phyloP scores from a whole-genome alignment of 1,140 invertebrate species.

The Anadara kagoshimensis region DNA sequence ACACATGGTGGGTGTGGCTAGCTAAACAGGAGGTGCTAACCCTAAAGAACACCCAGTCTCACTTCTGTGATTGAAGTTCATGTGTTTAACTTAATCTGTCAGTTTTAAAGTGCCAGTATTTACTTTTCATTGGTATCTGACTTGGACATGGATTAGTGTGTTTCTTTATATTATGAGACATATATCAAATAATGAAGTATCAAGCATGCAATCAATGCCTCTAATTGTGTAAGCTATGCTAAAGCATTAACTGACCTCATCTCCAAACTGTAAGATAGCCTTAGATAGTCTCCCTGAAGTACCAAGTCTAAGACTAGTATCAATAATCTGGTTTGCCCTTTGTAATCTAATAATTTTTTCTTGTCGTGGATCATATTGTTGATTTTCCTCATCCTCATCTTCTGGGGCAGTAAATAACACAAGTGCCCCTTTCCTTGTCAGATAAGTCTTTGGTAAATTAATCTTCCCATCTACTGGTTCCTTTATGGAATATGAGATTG shows the following conservation, averaged over 20 bases:
- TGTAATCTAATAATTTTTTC: slow-evolving; percentile 16
- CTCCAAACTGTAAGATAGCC: slow-evolving; percentile 68
- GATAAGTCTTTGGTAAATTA: slow-evolving; percentile 62
- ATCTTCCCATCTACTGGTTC: slow-evolving; percentile 48
- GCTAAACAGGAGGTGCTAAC: too few relatives aligned
- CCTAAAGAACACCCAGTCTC: too few relatives aligned
- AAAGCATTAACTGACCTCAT: slow-evolving; percentile 48
- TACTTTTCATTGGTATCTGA: too few relatives aligned
- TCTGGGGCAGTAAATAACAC: slow-evolving; percentile 64
- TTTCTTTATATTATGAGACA: too few relatives aligned
- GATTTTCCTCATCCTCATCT: slow-evolving; percentile 34
- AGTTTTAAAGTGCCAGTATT: too few relatives aligned
- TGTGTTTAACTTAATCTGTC: too few relatives aligned
- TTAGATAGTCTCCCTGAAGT: slow-evolving; percentile 61
- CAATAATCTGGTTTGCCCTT: slow-evolving; percentile 49
- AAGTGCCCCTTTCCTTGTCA: slow-evolving; percentile 66
- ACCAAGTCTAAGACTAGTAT: slow-evolving; percentile 60
- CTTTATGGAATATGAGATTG: slow-evolving; percentile 15
- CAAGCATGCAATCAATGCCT: too few relatives aligned
- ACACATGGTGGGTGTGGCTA: too few relatives aligned
- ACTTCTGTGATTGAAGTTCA: too few relatives aligned
- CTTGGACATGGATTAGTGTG: too few relatives aligned
- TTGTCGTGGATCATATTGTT: neutral
- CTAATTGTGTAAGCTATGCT: too few relatives aligned
- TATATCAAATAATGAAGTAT: too few relatives aligned